These are phyloP conservation scores for Sphaerophoria rueppellii DNA, from an alignment of 2,888 invertebrate species.

Conservation along the genomic window DNA sequence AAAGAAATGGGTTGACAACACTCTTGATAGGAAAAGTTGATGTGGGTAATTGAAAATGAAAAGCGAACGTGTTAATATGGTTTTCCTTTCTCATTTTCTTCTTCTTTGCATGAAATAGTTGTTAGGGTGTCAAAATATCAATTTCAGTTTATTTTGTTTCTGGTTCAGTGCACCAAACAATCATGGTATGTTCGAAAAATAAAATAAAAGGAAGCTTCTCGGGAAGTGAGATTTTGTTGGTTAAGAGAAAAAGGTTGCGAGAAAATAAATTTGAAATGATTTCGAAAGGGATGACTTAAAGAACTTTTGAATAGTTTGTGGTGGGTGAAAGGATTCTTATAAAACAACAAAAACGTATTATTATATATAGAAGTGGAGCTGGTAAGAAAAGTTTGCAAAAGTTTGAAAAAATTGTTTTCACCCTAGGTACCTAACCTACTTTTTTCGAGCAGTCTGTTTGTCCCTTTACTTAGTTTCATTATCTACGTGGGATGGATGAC, in stretches of 20 bases:
- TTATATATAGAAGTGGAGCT: too few relatives aligned
- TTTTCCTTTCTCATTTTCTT: not conserved
- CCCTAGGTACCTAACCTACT: too few relatives aligned
- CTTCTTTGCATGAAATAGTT: slow-evolving; percentile 11
- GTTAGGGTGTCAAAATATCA: not conserved
- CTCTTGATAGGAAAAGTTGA: slow-evolving; percentile 23
- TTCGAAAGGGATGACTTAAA: not conserved
- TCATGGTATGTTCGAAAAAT: not conserved
- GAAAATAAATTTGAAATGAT: not conserved
- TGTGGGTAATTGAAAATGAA: slow-evolving; percentile 38
- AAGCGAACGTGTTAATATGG: slow-evolving; percentile 12
- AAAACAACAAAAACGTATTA: too few relatives aligned
- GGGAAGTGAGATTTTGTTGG: not conserved
- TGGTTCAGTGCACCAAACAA: not conserved
- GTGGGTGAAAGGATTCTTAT: too few relatives aligned
- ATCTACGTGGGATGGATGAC: too few relatives aligned
- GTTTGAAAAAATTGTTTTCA: too few relatives aligned
- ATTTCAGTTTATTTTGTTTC: slow-evolving; percentile 3
- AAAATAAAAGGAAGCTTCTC: not conserved
- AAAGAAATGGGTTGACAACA: slow-evolving; percentile 41
- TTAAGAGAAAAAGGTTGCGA: not conserved
- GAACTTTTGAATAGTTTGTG: not conserved
- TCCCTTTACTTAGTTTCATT: too few relatives aligned
- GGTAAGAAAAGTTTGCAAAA: too few relatives aligned
- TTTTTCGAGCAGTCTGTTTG: too few relatives aligned